Evolutionary conservation across 2,113 vertebrate genomes (phyloP), one percentile per base, ranked within the genome.

Genomic region (Podarcis raffonei): DNA sequence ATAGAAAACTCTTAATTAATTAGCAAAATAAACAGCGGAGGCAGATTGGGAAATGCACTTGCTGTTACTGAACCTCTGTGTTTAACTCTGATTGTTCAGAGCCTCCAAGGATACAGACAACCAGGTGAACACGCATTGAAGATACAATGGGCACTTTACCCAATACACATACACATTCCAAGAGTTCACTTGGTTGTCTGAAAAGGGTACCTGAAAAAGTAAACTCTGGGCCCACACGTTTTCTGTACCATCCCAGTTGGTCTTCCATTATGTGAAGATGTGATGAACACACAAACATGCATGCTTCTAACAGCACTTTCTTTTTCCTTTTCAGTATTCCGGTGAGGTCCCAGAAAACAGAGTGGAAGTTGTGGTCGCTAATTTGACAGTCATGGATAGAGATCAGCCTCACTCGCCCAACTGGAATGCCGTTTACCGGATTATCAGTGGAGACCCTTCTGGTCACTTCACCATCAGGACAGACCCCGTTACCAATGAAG

Each of bases 371-470:
- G 97, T 98, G 89, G 98, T 99, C 32, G 98, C 98, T 0, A 99
- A 99, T 89, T 96, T 99, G 93, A 99, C 98, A 0, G 98, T 99
- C 92, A 95, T 98, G 90, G 99, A 99, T 90, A 96, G 98, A 35
- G 98, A 99, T 92, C 98, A 99, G 91, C 98, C 98, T 0, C 98
- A 98, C 91, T 98, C 98, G 0, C 97, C 98, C 1, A 99, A 99
- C 96, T 99, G 99, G 99, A 99, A 99, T 0, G 98, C 98, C 3
- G 91, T 98, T 83, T 99, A 99, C 96, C 96, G 98, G 86, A 98
- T 99, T 87, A 98, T 99, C 96, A 98, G 98, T 0, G 99, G 98
- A 11, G 98, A 99, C 94, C 98, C 98, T 22, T 94, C 97, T 0
- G 98, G 98, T 0, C 98, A 99, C 93, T 99, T 99, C 96, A 97